Conservation (phyloP, 2,888 invertebrate species). For the Charanyca ferruginea region DNA sequence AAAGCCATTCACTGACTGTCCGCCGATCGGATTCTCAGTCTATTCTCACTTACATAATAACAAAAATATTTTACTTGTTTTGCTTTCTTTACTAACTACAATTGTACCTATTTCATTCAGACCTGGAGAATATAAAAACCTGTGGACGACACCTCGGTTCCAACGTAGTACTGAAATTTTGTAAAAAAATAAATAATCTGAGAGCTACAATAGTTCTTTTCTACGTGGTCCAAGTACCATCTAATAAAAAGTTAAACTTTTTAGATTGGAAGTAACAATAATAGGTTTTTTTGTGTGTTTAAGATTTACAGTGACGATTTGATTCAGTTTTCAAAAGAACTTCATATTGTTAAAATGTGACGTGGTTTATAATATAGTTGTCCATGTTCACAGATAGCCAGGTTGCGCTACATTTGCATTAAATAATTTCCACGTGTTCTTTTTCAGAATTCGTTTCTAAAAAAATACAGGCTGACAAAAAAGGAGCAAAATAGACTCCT, state of each 20-base stretch:
- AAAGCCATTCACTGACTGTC: slow-evolving; percentile 81
- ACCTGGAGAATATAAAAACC: slow-evolving; percentile 6
- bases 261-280: neutral
- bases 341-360: neutral
- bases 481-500: no score
- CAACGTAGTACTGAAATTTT: neutral
- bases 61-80: slow-evolving; percentile 78
- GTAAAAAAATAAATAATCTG: neutral
- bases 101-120: slow-evolving; percentile 7
- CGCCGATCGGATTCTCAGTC: slow-evolving; percentile 75
- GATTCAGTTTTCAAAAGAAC: neutral
- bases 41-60: slow-evolving; percentile 79
- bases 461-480: no score
- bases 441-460: no score
- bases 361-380: neutral
- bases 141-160: neutral
- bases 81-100: slow-evolving; percentile 57
- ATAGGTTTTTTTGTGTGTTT: slow-evolving; percentile 5
- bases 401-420: neutral
- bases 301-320: slow-evolving; percentile 27
- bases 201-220: neutral
- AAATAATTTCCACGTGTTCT: no score
- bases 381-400: neutral
- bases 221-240: neutral
- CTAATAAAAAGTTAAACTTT: neutral